These are phyloP conservation scores for Ginglymostoma cirratum DNA, from an alignment of 2,113 vertebrate species.

Conservation along the genomic window DNA sequence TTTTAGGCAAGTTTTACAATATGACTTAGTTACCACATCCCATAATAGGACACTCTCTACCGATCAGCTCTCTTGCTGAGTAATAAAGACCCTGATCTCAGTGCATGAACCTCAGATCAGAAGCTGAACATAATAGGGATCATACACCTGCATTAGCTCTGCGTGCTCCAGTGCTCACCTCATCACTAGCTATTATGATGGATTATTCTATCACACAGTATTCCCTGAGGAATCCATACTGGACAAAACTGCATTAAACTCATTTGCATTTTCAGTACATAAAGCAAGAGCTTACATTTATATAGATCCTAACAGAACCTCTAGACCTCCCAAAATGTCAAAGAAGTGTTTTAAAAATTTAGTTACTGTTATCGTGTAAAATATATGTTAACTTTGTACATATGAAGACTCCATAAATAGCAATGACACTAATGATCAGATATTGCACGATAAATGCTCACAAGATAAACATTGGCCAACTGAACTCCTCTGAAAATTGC, in stretches of 20 bases:
- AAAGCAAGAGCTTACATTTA: not conserved
- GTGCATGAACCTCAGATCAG: not conserved
- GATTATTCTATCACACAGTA: not conserved
- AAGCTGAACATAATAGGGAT: not conserved
- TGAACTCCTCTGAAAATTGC: not conserved
- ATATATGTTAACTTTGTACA: not conserved
- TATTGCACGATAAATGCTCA: not conserved
- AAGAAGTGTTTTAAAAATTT: not conserved
- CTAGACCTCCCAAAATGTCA: not conserved
- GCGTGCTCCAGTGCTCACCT: not conserved
- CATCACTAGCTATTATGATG: not conserved
- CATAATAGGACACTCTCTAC: too few species aligned
- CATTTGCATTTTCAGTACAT: not conserved
- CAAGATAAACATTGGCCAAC: not conserved
- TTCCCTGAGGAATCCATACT: not conserved
- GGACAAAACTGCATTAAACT: not conserved
- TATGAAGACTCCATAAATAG: not conserved
- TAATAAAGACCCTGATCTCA: not conserved
- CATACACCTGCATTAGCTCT: not conserved
- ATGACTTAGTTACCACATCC: not conserved
- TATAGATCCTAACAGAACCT: not conserved
- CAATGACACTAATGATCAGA: not conserved
- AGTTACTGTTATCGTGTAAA: not conserved
- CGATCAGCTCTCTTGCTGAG: not conserved
- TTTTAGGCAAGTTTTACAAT: not conserved